Evolutionary conservation across 1,140 invertebrate genomes (phyloP), one percentile per base, ranked within the genome.

Genomic region (Drosophila kanapiae): DNA sequence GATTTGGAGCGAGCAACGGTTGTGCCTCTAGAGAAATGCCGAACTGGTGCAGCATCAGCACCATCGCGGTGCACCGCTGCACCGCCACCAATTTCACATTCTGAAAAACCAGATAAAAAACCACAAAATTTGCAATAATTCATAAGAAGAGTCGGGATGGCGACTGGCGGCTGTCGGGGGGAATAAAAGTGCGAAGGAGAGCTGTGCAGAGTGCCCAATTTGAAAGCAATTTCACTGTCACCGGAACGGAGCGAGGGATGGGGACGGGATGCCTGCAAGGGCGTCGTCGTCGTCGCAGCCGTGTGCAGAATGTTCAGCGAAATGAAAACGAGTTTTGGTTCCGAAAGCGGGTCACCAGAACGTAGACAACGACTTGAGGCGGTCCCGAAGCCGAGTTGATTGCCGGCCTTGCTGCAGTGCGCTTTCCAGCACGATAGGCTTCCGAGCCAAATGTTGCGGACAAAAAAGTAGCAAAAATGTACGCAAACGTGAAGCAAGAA

Each of bases 71-170:
- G 53, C 27, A 53, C 35, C 42, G 38, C 16, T 54, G 72, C 58
- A 42, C 37, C 16, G 48, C 75, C 62, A 51, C 75, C 80, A 87
- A 87, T 87, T 87, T 90, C 84, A 90, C 84, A 88, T 88, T 88
- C 84, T 90, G 75, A 88, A 90, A 76, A 84, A 90, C 80, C 64
- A 80, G 85, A 71, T 78, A 90, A 90, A 78, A 78, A 75, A 67
- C 80, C 85, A 90, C 78, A 67, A 84, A 90, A 90, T 84, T 78
- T 78, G 67, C 84, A 88, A 88, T 84, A 84, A 88, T 88, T 88
- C 85, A 88, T 88, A 90, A 88, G 72, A 67, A 70, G 83, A 81
- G 64, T 54, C 67, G 80, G 58, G 59, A 0, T 37, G 31, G 3
- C 9, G 10, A 10, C 14, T 11, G n/a, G 0, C 3, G 23, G 23